A percentile compares a stretch with the other conserved stretches of the same genome.
These are phyloP conservation scores for Leptestheria dahalacensis DNA, from an alignment of 1,140 invertebrate species.

Conservation along the genomic window DNA sequence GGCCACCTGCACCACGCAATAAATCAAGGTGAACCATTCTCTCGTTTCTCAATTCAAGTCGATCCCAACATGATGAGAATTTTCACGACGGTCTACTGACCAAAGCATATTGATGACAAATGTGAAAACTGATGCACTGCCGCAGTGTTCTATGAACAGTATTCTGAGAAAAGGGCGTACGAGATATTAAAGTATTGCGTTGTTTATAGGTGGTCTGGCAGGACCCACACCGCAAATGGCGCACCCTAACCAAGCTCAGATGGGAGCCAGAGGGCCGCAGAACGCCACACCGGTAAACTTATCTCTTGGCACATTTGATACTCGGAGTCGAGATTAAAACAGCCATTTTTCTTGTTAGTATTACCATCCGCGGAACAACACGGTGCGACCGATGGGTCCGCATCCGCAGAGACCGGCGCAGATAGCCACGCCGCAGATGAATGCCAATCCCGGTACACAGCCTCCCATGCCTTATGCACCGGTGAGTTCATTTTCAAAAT, in stretches of 20 bases:
- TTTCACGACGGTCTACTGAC: slow-evolving; percentile 3
- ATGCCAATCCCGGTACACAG: neutral
- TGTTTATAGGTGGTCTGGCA: neutral
- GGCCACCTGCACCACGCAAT: neutral
- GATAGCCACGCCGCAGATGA: neutral
- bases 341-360: neutral
- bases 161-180: neutral
- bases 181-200: neutral
- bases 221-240: neutral
- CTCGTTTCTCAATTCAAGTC: no score
- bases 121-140: neutral
- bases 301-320: neutral
- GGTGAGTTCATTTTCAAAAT: neutral
- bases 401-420: neutral
- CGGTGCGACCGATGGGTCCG: neutral
- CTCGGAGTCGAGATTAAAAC: no score
- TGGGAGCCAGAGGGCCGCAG: neutral
- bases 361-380: neutral
- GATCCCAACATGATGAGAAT: slow-evolving; percentile 7
- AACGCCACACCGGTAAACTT: neutral
- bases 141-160: no score
- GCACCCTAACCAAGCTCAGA: neutral
- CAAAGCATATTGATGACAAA: neutral
- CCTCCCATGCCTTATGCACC: neutral
- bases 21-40: neutral